Base-by-base conservation (phyloP, 2,888 invertebrate species). In the Spilarctia lutea region DNA sequence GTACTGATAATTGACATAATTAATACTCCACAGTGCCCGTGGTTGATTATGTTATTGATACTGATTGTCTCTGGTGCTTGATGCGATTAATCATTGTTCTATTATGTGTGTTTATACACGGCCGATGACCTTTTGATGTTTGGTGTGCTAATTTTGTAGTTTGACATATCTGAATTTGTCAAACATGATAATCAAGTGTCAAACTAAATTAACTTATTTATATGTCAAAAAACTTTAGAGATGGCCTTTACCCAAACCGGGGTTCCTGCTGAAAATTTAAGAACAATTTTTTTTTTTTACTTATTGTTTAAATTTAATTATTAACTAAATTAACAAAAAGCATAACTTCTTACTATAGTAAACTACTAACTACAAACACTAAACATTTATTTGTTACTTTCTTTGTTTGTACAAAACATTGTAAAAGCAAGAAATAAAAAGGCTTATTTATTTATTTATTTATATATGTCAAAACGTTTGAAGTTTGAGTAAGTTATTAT, bases 41-140 rank as follows among this genome's bases (percentile, higher is more conserved):
- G 67, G 52, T 33, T 76, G 18, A 69, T 74, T 35, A 68, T 63
- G 65, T 56, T 63, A 76, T 76, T 60, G 45, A 65, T 8, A 52
- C 18, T 66, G 70, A 60, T 70, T 60, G 68, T 24, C 33, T 24
- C 33, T 60, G 20, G n/a, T 35, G 35, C n/a, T 69, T 60, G n/a
- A 60, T 20, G 60, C 16, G 39, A 42, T 27, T 24, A 27, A 70
- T 42, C 11, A 70, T 39, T 70, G 20, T 20, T 20, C 24, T n/a
- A 39, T 69, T 69, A 56, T 16, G 7, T 69, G 39, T 11, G 16
- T 67, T n/a, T 42, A n/a, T 42, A 7, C 42, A 42, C 18, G 45
- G 27, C 8, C 30, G 45, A 68, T 68, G 30, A 48, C 45, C 68
- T 48, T 30, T 68, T 48, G 48, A 45, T 30, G 16, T 30, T 48